A percentile compares a stretch with the other conserved stretches of the same genome.
These are phyloP conservation scores for Galbula dea DNA, from an alignment of 2,113 vertebrate genomes.

Conservation along the genomic window DNA sequence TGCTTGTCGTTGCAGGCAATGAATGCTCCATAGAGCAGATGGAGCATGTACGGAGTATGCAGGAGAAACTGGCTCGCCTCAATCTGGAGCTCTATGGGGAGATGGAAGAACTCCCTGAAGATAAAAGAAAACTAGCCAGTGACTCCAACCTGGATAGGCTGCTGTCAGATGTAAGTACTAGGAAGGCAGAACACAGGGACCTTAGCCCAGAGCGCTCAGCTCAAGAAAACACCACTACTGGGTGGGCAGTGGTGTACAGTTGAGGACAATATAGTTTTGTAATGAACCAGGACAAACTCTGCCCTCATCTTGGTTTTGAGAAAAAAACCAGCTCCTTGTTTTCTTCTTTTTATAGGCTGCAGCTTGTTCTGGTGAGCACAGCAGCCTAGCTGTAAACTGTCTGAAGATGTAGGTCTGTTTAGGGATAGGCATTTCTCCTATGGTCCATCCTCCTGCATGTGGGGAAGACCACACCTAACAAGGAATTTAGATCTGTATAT, in stretches of 20 bases:
- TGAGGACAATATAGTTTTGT: background rate
- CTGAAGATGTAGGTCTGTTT: background rate
- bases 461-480: background rate
- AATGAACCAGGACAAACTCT: background rate
- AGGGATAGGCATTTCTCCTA: background rate
- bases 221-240: background rate
- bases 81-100: conserved; percentile 94
- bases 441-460: background rate
- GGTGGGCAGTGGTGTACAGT: background rate
- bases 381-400: background rate
- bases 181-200: background rate
- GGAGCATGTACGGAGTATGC: conserved; percentile 97
- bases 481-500: background rate
- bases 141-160: conserved; percentile 94
- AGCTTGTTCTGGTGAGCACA: background rate
- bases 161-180: conserved; percentile 86
- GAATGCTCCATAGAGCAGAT: conserved; percentile 98
- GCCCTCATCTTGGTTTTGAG: background rate
- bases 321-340: background rate
- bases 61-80: conserved; percentile 93
- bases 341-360: background rate
- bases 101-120: conserved; percentile 90
- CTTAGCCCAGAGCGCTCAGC: background rate
- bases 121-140: conserved; percentile 85
- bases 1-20: conserved; percentile 76